phyloP scores from a whole-genome alignment of 2,113 vertebrate genomes.

The Nannospalax galili region DNA sequence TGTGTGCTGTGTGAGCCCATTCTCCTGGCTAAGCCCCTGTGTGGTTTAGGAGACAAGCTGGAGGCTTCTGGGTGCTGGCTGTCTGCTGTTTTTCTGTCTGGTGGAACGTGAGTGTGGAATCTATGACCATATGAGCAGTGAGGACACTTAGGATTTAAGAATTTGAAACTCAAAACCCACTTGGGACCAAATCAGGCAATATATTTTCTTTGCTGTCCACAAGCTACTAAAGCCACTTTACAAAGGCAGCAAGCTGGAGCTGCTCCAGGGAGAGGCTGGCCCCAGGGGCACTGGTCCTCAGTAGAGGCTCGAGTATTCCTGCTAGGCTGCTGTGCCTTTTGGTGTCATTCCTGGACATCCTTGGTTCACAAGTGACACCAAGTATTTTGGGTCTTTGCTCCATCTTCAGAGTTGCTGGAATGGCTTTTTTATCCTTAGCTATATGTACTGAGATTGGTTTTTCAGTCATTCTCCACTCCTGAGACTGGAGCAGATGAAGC shows the following conservation, averaged over 20 bases:
- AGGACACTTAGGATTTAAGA: background rate
- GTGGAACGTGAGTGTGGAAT: background rate
- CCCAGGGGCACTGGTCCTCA: background rate
- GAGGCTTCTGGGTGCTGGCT: background rate
- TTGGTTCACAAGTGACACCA: background rate
- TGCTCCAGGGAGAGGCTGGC: background rate
- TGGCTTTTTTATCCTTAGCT: background rate
- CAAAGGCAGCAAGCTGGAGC: background rate
- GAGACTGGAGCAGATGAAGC: background rate
- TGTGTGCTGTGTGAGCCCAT: background rate
- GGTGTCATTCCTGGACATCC: background rate
- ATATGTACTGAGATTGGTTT: background rate
- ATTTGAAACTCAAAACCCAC: conserved; percentile 32
- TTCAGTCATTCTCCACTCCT: background rate
- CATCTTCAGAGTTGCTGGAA: background rate
- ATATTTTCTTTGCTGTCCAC: conserved; percentile 6
- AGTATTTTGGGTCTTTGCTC: background rate
- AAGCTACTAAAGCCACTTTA: background rate
- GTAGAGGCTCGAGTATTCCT: background rate
- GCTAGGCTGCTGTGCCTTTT: background rate
- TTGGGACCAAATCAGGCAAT: background rate
- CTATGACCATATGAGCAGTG: background rate
- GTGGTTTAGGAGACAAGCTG: background rate
- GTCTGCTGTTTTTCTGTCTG: background rate
- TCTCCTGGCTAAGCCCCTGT: background rate